A percentile compares a stretch with the other conserved stretches of the same genome.
Conservation (phyloP, 2,888 invertebrate species). For the Drosophila nigricruria region DNA sequence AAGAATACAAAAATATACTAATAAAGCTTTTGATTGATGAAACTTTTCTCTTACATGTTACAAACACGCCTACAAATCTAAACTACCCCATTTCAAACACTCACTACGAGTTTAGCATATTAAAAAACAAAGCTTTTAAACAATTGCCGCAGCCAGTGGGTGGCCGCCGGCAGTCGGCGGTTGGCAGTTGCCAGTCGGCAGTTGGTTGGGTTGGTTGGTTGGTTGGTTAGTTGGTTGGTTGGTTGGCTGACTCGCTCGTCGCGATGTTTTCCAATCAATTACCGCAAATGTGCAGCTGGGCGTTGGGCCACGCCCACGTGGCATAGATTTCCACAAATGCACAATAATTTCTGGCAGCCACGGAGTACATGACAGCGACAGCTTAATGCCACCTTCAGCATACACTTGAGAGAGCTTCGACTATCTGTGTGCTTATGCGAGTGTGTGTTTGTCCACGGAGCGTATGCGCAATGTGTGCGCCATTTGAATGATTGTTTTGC, state of each 20-base stretch:
- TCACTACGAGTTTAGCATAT: not conserved
- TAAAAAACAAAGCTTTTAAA: constrained; percentile 72
- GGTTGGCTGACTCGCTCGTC: constrained; percentile 5
- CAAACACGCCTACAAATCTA: not conserved
- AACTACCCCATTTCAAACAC: not conserved
- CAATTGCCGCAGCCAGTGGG: constrained; percentile 54
- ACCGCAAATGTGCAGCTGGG: constrained; percentile 60
- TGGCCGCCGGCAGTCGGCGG: not conserved
- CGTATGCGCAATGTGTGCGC: constrained; percentile 70
- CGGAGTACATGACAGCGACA: constrained; percentile 71
- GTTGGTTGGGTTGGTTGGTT: constrained; percentile 13
- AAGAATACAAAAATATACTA: not conserved
- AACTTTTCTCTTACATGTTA: too few species aligned
- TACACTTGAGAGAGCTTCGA: constrained; percentile 17
- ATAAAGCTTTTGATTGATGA: not conserved
- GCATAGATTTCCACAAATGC: constrained; percentile 78
- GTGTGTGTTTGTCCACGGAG: constrained; percentile 45
- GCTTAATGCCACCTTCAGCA: constrained; percentile 67
- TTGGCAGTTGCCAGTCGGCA: not conserved
- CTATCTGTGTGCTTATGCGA: not conserved
- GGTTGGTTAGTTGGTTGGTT: constrained; percentile 4
- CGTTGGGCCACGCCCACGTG: constrained; percentile 67
- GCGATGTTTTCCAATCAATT: constrained; percentile 75
- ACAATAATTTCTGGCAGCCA: constrained; percentile 75
- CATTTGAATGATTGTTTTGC: constrained; percentile 79